Evolutionary conservation across 2,113 vertebrate species (phyloP).

Genomic region (Eonycteris spelaea): DNA sequence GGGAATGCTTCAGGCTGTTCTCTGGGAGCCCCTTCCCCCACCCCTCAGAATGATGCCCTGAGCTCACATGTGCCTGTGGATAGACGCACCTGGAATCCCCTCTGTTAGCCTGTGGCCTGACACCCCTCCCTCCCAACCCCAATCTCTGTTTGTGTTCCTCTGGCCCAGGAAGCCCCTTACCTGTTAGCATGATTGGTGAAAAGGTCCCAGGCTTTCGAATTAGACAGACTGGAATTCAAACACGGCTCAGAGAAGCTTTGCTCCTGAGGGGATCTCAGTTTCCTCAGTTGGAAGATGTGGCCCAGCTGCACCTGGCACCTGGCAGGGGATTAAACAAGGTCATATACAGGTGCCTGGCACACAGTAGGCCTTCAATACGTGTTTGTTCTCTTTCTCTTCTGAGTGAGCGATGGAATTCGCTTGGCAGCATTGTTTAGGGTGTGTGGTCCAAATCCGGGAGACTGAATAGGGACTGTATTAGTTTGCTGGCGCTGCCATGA

Average conservation of each 20-base stretch:
- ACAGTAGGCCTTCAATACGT: neutral
- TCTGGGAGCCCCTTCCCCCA: neutral
- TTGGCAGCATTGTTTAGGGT: neutral
- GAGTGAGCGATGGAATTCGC: neutral
- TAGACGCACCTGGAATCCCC: too few species aligned
- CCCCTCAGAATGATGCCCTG: neutral
- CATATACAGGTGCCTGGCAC: fast-evolving
- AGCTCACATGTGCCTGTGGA: neutral
- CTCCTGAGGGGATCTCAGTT: fast-evolving
- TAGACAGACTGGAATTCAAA: neutral
- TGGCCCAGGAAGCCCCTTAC: neutral
- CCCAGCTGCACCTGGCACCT: fast-evolving
- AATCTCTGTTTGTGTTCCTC: neutral
- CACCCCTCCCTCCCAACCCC: too few species aligned
- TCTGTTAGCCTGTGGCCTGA: neutral
- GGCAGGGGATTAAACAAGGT: neutral
- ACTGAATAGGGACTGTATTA: neutral
- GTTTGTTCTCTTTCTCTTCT: neutral
- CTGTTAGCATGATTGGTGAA: neutral
- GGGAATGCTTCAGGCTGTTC: neutral
- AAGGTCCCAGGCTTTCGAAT: neutral
- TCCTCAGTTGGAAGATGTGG: neutral
- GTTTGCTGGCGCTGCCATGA: neutral
- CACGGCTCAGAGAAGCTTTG: neutral
- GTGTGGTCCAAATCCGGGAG: neutral